Conservation (phyloP, 2,113 vertebrate genomes). For the Equus przewalskii region DNA sequence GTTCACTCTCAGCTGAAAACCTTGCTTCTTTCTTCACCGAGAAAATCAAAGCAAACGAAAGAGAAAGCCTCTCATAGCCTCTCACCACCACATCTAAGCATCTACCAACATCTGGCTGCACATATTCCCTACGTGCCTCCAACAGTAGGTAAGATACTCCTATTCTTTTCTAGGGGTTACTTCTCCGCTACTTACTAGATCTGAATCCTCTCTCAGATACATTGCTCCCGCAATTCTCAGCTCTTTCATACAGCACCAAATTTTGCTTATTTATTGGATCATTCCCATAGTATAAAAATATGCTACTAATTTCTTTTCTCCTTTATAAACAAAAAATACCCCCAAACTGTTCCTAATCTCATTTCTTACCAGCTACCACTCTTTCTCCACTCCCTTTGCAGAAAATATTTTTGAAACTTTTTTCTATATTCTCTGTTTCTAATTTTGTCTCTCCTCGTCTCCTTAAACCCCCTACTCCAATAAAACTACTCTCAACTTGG, state of each 20-base stretch:
- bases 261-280: not conserved
- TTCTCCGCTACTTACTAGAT: not conserved
- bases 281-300: not conserved
- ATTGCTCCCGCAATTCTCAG: not conserved
- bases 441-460: not conserved
- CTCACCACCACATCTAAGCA: not conserved
- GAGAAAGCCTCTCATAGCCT: not conserved
- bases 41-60: not conserved
- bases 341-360: not conserved
- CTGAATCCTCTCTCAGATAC: not conserved
- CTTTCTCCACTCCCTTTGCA: not conserved
- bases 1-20: not conserved
- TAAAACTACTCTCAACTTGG: not conserved
- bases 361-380: not conserved
- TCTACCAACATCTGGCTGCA: not conserved
- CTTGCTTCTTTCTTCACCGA: not conserved
- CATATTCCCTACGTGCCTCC: not conserved
- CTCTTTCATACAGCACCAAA: not conserved
- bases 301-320: not conserved
- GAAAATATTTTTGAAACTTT: not conserved
- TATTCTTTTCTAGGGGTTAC: not conserved
- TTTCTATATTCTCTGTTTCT: not conserved
- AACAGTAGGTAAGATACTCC: no score
- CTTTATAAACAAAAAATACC: not conserved
- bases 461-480: not conserved